Evolutionary conservation across 2,113 vertebrate species (phyloP).

Genomic region (Euleptes europaea): DNA sequence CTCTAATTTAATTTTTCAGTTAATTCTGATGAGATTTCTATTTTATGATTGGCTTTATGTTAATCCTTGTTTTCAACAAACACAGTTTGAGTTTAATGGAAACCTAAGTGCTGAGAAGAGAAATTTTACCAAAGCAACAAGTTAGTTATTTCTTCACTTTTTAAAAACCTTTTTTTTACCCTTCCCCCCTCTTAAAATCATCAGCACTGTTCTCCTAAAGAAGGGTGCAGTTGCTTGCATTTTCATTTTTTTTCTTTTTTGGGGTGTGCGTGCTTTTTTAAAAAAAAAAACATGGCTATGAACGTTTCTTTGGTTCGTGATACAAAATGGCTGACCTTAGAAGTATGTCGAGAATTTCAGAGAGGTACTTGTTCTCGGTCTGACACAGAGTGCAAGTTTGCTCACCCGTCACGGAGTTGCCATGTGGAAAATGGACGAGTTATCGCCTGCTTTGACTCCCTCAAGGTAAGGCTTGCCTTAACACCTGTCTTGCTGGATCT

Average conservation of each 20-base stretch:
- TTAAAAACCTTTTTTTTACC: conserved; percentile 74
- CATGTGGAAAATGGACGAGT: conserved; percentile 98
- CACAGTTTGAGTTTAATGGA: conserved; percentile 74
- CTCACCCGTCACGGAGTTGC: conserved; percentile 94
- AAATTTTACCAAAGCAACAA: conserved; percentile 79
- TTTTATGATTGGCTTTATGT: conserved; percentile 79
- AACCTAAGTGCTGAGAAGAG: conserved; percentile 80
- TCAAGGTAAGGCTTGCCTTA: conserved; percentile 87
- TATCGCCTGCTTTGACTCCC: conserved; percentile 98
- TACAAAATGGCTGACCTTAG: conserved; percentile 98
- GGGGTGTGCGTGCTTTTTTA: conserved; percentile 39
- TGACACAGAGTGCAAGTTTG: conserved; percentile 96
- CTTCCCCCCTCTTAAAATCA: conserved; percentile 57
- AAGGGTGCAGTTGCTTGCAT: conserved; percentile 58
- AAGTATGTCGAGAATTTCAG: conserved; percentile 99
- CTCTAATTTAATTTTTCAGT: conserved; percentile 79
- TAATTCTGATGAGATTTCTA: conserved; percentile 77
- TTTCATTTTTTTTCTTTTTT: conserved; percentile 52
- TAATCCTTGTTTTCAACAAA: conserved; percentile 74
- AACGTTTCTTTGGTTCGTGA: conserved; percentile 94
- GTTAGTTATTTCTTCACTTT: conserved; percentile 74
- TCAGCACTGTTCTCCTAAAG: conserved; percentile 55
- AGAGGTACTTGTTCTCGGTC: conserved; percentile 95
- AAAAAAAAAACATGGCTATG: conserved; percentile 86
- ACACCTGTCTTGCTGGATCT: conserved; percentile 12